A percentile compares a stretch with the other conserved stretches of the same genome.
Conservation (phyloP, 1,140 invertebrate genomes). For the Geopemphigus sp. region DNA sequence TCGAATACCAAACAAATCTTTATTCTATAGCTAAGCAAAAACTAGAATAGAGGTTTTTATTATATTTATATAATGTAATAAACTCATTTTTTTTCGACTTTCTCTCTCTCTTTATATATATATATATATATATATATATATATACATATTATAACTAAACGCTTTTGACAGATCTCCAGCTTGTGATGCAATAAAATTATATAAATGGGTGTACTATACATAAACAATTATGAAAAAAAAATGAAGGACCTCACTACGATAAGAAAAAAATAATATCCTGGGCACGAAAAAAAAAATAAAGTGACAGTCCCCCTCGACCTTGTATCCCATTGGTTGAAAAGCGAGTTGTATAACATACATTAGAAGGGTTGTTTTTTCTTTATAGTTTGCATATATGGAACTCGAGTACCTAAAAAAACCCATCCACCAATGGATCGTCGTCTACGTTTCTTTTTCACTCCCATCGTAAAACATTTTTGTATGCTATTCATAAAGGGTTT, state of each 20-base stretch:
- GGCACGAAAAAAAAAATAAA: constrained; percentile 35
- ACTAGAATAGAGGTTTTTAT: constrained; percentile 7
- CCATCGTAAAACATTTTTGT: constrained; percentile 22
- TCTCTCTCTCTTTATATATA: too few species aligned
- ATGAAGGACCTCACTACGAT: constrained; percentile 42
- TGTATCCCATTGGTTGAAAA: constrained; percentile 17
- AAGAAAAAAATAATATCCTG: constrained; percentile 44
- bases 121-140: too few species aligned
- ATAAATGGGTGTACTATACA: constrained; percentile 14
- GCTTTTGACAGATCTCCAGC: constrained; percentile 29
- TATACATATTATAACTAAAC: constrained; percentile 23
- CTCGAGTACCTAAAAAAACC: constrained; percentile 13
- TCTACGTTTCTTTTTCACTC: constrained; percentile 28
- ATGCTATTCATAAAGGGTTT: background rate
- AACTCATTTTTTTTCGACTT: background rate
- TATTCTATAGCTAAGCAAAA: background rate
- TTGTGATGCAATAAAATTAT: constrained; percentile 38
- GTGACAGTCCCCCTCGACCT: constrained; percentile 43
- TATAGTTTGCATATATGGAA: constrained; percentile 21
- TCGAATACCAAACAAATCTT: constrained; percentile 21
- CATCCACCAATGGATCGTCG: constrained; percentile 29
- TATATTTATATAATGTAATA: constrained; percentile 1
- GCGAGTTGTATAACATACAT: background rate
- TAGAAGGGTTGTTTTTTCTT: constrained; percentile 47
- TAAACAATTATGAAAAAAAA: constrained; percentile 34